These are phyloP conservation scores for Myocastor coypus DNA, from an alignment of 2,113 vertebrate genomes.

Conservation along the genomic window DNA sequence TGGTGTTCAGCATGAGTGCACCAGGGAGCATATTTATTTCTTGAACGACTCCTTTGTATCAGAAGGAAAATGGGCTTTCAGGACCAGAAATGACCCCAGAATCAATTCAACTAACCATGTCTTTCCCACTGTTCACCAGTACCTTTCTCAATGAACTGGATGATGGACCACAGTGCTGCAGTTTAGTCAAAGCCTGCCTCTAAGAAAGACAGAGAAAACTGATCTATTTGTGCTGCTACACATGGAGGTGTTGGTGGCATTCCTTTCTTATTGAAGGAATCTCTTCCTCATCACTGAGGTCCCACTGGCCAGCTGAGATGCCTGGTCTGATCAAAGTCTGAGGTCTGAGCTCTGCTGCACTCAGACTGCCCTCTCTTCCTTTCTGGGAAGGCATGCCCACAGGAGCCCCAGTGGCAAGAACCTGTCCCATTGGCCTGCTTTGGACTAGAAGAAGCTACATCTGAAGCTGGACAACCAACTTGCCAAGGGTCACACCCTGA, in stretches of 20 bases:
- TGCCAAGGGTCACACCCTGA: constrained; percentile 42
- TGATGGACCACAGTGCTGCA: not conserved
- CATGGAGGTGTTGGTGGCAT: not conserved
- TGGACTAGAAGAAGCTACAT: constrained; percentile 63
- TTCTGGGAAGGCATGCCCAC: not conserved
- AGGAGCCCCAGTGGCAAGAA: constrained; percentile 71
- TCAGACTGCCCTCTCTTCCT: not conserved
- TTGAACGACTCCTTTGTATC: not conserved
- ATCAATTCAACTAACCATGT: not conserved
- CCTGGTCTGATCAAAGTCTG: not conserved
- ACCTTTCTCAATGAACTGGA: not conserved
- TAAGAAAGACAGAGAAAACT: not conserved
- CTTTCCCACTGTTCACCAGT: not conserved
- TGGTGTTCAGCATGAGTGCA: constrained; percentile 23
- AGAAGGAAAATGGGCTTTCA: not conserved
- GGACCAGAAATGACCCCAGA: not conserved
- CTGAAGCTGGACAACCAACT: constrained; percentile 64
- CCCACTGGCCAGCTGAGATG: not conserved
- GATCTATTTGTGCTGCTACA: too few species aligned
- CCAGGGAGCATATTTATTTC: not conserved
- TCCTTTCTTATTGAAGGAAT: not conserved
- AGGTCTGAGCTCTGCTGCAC: not conserved
- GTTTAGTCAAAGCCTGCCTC: not conserved
- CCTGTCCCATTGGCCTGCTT: constrained; percentile 64
- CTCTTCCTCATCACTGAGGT: not conserved